phyloP scores from a whole-genome alignment of 2,113 vertebrate genomes.

The Triplophysa rosa region DNA sequence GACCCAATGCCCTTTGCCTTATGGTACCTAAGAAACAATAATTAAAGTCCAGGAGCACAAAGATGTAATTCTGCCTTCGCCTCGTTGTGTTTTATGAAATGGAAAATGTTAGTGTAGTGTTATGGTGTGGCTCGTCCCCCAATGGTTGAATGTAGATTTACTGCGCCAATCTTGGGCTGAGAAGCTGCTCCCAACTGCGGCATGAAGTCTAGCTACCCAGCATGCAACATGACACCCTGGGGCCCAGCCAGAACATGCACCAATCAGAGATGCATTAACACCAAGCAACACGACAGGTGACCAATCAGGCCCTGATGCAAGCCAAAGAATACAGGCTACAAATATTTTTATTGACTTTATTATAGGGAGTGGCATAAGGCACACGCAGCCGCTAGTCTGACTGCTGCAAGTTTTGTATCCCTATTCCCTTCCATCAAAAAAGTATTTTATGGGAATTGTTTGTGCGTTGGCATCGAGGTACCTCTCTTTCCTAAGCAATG shows the following conservation, averaged over 20 bases:
- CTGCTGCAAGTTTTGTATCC: conserved; percentile 17
- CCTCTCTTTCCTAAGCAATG: conserved; percentile 38
- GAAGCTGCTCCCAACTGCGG: conserved; percentile 30
- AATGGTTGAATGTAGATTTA: conserved; percentile 49
- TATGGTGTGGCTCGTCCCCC: conserved; percentile 27
- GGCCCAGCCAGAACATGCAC: conserved; percentile 38
- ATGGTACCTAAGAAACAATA: conserved; percentile 33
- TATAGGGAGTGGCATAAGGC: conserved; percentile 26
- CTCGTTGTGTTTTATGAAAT: conserved; percentile 18
- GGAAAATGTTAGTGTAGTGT: conserved; percentile 40
- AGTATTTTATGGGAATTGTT: conserved; percentile 33
- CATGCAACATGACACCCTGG: conserved; percentile 50
- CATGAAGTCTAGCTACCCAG: conserved; percentile 28
- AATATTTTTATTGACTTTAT: conserved; percentile 55
- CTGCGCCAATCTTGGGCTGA: conserved; percentile 27
- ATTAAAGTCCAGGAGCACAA: not conserved
- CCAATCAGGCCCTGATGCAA: conserved; percentile 35
- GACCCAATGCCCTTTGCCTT: conserved; percentile 21
- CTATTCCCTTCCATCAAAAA: not conserved
- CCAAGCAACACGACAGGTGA: conserved; percentile 45
- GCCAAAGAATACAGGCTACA: conserved; percentile 41
- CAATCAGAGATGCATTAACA: conserved; percentile 51
- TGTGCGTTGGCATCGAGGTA: conserved; percentile 26
- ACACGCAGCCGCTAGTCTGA: conserved; percentile 5
- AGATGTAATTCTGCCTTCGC: not conserved